Percentiles rank a stretch among this genome's conserved stretches.
phyloP scores from a whole-genome alignment of 1,140 invertebrate genomes.

The Brachionus plicatilis region DNA sequence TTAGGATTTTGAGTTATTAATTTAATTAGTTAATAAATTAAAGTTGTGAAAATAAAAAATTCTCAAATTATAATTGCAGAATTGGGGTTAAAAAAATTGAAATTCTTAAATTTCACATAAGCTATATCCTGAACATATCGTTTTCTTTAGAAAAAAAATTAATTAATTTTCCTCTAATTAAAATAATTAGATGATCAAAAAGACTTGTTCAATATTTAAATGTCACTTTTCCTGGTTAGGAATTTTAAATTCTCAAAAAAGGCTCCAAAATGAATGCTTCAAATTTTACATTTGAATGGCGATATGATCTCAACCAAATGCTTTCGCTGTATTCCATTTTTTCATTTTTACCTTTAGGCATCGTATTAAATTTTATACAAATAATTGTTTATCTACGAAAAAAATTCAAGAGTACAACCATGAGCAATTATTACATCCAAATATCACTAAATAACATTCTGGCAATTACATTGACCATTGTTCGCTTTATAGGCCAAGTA shows the following conservation, averaged over 20 bases:
- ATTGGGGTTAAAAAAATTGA: neutral
- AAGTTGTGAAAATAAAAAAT: no score
- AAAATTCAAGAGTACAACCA: neutral
- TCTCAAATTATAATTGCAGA: no score
- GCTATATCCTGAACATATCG: neutral
- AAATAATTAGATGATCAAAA: neutral
- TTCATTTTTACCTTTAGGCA: neutral
- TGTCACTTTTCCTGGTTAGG: neutral
- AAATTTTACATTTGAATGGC: neutral
- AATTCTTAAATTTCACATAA: neutral
- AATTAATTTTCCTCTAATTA: neutral
- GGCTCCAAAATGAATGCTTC: neutral
- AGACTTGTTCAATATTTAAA: neutral
- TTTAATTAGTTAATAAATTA: no score
- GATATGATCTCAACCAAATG: neutral
- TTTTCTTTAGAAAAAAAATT: neutral
- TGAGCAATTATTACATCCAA: neutral
- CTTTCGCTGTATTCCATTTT: neutral
- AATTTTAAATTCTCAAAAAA: neutral
- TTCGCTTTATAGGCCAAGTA: neutral
- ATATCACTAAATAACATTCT: neutral
- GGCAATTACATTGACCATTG: neutral
- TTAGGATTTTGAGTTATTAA: no score
- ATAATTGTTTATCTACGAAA: neutral
- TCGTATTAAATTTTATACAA: neutral